Evolutionary conservation across 2,113 vertebrate genomes (phyloP).

Genomic region (Nerophis lumbriciformis): DNA sequence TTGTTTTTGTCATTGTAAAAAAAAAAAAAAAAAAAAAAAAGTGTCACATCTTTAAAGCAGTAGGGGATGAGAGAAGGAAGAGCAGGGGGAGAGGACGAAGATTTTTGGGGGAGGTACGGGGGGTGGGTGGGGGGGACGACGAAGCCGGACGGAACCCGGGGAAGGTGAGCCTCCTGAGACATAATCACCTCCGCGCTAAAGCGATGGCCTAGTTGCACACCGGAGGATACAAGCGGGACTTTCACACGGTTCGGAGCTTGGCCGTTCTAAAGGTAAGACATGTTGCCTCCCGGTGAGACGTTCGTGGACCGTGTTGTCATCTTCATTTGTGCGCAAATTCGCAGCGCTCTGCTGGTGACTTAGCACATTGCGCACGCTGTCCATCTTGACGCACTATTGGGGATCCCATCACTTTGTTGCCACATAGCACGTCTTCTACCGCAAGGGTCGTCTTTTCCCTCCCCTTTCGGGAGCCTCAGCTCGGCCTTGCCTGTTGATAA

Average conservation of each 20-base stretch:
- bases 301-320: constrained; percentile 21
- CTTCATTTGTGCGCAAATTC: constrained; percentile 51
- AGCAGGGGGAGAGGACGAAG: constrained; percentile 43
- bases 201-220: constrained; percentile 62
- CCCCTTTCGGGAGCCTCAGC: constrained; percentile 35
- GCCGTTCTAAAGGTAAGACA: constrained; percentile 62
- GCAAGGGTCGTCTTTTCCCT: background rate
- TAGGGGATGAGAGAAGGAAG: constrained; percentile 58
- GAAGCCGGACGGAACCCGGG: constrained; percentile 62
- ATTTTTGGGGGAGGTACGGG: constrained; percentile 23
- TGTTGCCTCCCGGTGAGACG: constrained; percentile 40
- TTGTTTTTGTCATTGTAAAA: background rate
- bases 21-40: constrained; percentile 15
- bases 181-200: constrained; percentile 51
- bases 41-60: constrained; percentile 56
- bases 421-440: constrained; percentile 36
- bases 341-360: constrained; percentile 44
- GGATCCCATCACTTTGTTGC: constrained; percentile 52
- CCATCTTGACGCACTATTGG: constrained; percentile 61
- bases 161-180: constrained; percentile 69
- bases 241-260: background rate
- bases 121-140: constrained; percentile 7
- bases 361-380: constrained; percentile 61
- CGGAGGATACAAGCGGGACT: constrained; percentile 37
- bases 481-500: constrained; percentile 69